Evolutionary conservation across 2,888 invertebrate genomes (phyloP), one percentile per base, ranked within the genome.

Genomic region (Drosophila fungiperda): DNA sequence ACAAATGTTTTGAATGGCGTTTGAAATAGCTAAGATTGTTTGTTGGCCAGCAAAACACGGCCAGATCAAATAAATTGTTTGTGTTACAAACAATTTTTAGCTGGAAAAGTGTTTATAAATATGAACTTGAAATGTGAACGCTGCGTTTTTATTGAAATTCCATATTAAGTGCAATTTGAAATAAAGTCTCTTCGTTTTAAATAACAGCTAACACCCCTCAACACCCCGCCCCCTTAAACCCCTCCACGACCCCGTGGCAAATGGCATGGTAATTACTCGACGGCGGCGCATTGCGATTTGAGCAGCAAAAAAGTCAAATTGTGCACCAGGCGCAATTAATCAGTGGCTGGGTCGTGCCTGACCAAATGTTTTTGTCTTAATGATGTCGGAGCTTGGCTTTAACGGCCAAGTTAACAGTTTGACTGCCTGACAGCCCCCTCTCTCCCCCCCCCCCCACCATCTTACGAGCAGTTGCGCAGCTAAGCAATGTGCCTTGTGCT

Each of bases 221-320:
- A 20, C 26, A 26, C 26, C 26, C 26, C 17, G 5, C 54, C 36
- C 57, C 23, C 35, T 7, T n/a, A 6, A 1, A 32, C 15, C 20
- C 33, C 17, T 23, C 26, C 20, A 12, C 6, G 17, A 29, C 48
- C 68, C 42, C 61, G 33, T 49, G 71, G 69, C 49, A 66, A 80
- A 62, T 76, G 84, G 89, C 89, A 87, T 89, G 90, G 90, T 89
- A 86, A 86, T 86, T 86, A 86, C 90, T 76, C 65, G 78, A 54
- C 68, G 26, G 61, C 60, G 70, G 57, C 61, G 38, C 60, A 68
- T 69, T 74, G 86, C 87, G 87, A 84, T 82, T 89, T 86, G 88
- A 87, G 87, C 73, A 82, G 86, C 83, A 82, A 85, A 87, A 89
- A 90, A 87, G 87, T 87, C 87, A 87, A 88, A 90, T 90, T 84